phyloP scores from a whole-genome alignment of 2,797 vertebrate species.

The Danio jaintianensis region DNA sequence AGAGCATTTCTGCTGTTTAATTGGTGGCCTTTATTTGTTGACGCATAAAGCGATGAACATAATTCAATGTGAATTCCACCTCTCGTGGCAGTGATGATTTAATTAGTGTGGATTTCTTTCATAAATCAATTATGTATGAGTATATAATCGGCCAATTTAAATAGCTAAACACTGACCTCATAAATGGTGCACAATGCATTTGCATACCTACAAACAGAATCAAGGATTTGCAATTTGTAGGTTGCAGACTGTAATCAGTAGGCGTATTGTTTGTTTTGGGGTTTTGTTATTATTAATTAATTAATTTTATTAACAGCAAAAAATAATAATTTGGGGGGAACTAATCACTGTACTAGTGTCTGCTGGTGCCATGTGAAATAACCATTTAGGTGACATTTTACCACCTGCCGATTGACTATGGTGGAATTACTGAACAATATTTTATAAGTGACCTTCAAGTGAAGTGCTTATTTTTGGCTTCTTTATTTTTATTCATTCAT shows the following conservation, averaged over 20 bases:
- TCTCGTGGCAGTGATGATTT: slow-evolving; percentile 50
- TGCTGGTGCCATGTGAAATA: no score
- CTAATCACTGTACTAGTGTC: no score
- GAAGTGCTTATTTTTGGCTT: not conserved
- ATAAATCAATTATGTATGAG: slow-evolving; percentile 1
- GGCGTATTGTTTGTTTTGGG: no score
- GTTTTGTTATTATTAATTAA: no score
- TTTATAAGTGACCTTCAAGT: not conserved
- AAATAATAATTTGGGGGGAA: no score
- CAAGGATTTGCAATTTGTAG: not conserved
- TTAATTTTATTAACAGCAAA: no score
- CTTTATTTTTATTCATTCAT: not conserved
- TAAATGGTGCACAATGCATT: slow-evolving; percentile 10
- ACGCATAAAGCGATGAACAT: slow-evolving; percentile 63
- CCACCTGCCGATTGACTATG: not conserved
- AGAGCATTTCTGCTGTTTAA: slow-evolving; percentile 66
- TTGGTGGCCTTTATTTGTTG: slow-evolving; percentile 64
- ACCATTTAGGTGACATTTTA: not conserved
- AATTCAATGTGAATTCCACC: slow-evolving; percentile 62
- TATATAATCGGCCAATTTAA: not conserved
- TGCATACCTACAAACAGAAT: slow-evolving; percentile 14
- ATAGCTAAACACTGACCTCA: not conserved
- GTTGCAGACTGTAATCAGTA: no score
- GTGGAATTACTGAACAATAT: not conserved
- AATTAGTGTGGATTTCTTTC: slow-evolving; percentile 60